phyloP scores from a whole-genome alignment of 2,113 vertebrate genomes.

The Hyperoodon ampullatus region DNA sequence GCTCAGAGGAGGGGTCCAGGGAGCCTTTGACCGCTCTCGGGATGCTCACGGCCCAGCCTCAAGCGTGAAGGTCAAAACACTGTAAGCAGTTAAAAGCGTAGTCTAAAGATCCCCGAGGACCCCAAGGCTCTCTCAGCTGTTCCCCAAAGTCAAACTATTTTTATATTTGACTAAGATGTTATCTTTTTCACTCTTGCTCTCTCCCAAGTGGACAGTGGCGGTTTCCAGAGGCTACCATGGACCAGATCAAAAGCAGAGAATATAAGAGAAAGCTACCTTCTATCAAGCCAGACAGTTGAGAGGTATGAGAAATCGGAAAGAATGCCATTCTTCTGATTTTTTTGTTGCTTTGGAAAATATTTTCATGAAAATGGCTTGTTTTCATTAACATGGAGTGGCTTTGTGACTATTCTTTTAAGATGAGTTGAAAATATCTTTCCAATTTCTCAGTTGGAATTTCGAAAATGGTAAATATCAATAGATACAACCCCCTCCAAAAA shows the following conservation, averaged over 20 bases:
- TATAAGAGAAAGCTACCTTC: neutral
- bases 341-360: neutral
- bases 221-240: neutral
- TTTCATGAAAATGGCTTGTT: neutral
- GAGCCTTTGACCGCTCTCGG: neutral
- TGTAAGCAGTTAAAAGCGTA: neutral
- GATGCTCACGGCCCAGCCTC: neutral
- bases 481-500: neutral
- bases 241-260: neutral
- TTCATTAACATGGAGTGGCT: neutral
- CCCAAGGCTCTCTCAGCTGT: neutral
- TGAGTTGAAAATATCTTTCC: neutral
- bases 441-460: constrained; percentile 24
- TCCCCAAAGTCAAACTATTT: neutral
- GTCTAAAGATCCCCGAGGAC: neutral
- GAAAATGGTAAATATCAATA: neutral
- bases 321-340: neutral
- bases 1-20: neutral
- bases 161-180: neutral
- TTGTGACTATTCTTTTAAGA: neutral
- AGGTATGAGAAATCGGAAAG: neutral
- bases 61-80: neutral
- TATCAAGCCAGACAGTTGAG: neutral
- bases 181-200: neutral
- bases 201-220: neutral